Percentiles rank a stretch among this genome's conserved stretches.
phyloP scores from a whole-genome alignment of 2,888 invertebrate genomes.

The Dryocosmus kuriphilus region DNA sequence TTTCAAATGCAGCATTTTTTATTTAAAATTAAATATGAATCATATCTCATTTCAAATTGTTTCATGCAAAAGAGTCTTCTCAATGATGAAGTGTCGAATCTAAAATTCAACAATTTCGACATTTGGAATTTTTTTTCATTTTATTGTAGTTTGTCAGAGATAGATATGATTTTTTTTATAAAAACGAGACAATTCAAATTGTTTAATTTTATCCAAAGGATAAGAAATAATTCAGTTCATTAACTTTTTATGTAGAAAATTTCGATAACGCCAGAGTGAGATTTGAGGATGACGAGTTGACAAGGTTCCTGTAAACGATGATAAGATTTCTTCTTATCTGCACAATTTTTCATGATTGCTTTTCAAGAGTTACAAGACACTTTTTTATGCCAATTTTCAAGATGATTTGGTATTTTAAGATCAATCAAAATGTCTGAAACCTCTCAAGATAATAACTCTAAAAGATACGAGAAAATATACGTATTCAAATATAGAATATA shows the following conservation, averaged over 20 bases:
- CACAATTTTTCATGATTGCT: background rate
- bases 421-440: background rate
- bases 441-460: background rate
- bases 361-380: background rate
- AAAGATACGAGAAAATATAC: too few relatives aligned
- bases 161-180: too few relatives aligned
- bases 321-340: conserved; percentile 7
- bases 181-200: background rate
- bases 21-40: too few relatives aligned
- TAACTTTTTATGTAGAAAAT: background rate
- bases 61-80: too few relatives aligned
- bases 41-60: too few relatives aligned
- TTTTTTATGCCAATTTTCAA: background rate
- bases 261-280: background rate
- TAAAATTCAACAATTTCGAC: too few relatives aligned
- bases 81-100: too few relatives aligned
- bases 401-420: background rate
- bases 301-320: background rate
- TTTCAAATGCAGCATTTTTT: too few relatives aligned
- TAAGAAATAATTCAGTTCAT: background rate
- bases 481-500: too few relatives aligned
- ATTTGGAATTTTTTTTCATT: background rate
- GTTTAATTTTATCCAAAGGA: background rate
- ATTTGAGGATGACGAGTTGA: background rate
- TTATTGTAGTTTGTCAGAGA: too few relatives aligned